These are phyloP conservation scores for Diarsia dahlii DNA, from an alignment of 2,888 invertebrate species.

Conservation along the genomic window DNA sequence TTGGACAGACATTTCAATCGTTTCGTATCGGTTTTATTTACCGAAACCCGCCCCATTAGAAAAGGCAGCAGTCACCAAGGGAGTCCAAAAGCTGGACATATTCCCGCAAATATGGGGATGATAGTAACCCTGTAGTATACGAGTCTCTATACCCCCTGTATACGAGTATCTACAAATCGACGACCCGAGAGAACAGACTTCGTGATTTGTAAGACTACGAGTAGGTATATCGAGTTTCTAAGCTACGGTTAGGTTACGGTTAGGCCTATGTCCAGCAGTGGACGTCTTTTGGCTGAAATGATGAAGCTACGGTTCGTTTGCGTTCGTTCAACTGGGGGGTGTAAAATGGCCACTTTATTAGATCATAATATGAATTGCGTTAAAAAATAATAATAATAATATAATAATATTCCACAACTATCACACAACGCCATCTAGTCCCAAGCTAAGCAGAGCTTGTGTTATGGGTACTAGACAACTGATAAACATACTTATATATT, in stretches of 20 bases:
- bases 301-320: not conserved
- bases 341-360: too few species aligned
- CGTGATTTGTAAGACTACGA: conserved; percentile 4
- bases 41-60: not conserved
- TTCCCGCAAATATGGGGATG: not conserved
- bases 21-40: not conserved
- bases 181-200: not conserved
- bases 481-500: too few species aligned
- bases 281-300: too few species aligned
- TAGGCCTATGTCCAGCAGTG: too few species aligned
- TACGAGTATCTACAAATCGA: conserved; percentile 26
- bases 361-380: too few species aligned
- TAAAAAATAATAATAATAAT: too few species aligned
- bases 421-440: too few species aligned
- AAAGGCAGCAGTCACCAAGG: not conserved
- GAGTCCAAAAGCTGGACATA: not conserved
- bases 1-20: not conserved
- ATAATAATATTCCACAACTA: too few species aligned
- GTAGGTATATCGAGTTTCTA: conserved; percentile 10
- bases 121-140: not conserved
- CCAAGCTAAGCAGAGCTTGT: too few species aligned
- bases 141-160: too few species aligned
- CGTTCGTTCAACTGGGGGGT: conserved; percentile 8
- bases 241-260: too few species aligned
- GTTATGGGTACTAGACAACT: too few species aligned